phyloP scores from a whole-genome alignment of 2,797 vertebrate genomes.

The Chloroceryle inda region DNA sequence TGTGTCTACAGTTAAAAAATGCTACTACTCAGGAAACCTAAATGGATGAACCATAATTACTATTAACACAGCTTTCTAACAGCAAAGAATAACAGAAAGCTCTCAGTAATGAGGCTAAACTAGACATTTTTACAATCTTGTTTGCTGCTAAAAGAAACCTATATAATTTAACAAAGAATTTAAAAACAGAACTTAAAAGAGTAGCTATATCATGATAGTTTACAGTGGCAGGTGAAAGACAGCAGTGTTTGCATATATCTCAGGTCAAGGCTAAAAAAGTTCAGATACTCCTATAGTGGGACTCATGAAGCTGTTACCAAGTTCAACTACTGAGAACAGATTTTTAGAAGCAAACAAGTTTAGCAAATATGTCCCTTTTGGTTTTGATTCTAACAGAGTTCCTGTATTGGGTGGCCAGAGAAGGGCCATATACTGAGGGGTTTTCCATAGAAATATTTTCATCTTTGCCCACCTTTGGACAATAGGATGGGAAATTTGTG shows the following conservation, averaged over 20 bases:
- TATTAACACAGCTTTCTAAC: neutral
- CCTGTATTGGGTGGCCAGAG: neutral
- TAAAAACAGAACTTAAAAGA: neutral
- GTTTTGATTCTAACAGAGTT: neutral
- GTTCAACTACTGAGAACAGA: neutral
- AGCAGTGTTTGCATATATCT: neutral
- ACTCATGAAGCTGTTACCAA: neutral
- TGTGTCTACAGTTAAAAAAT: neutral
- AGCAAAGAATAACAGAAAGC: neutral
- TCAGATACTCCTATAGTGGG: neutral
- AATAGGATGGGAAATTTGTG: neutral
- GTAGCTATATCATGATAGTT: neutral
- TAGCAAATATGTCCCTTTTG: neutral
- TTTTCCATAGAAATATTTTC: neutral
- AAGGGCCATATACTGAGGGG: neutral
- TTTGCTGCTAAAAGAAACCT: neutral
- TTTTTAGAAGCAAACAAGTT: slow-evolving; percentile 17
- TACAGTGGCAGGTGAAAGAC: neutral
- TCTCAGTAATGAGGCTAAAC: neutral
- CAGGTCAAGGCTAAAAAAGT: neutral
- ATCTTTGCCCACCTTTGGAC: slow-evolving; percentile 16
- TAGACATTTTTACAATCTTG: neutral
- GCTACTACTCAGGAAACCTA: neutral
- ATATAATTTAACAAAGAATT: neutral
- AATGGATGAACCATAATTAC: neutral